phyloP scores from a whole-genome alignment of 2,888 invertebrate genomes.

The Yponomeuta malinellus region DNA sequence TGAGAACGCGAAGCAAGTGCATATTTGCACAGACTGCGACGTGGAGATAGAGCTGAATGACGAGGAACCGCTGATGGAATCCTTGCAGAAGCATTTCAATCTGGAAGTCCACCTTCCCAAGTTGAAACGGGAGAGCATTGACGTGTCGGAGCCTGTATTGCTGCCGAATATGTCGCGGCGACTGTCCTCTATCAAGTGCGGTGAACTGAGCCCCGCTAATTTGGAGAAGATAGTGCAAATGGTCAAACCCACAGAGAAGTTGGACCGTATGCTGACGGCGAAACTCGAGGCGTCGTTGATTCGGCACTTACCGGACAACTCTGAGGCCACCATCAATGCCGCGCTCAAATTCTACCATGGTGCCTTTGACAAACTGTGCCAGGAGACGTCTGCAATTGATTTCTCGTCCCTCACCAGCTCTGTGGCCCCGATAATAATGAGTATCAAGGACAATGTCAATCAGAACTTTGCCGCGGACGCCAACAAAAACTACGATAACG shows the following conservation, averaged over 20 bases:
- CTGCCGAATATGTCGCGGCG: slow-evolving; percentile 64
- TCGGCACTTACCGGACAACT: slow-evolving; percentile 58
- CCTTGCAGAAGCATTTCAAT: slow-evolving; percentile 60
- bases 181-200: slow-evolving; percentile 54
- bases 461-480: slow-evolving; percentile 62
- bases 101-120: slow-evolving; percentile 51
- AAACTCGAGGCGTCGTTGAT: slow-evolving; percentile 52
- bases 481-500: slow-evolving; percentile 61
- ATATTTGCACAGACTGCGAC: slow-evolving; percentile 65
- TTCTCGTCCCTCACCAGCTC: slow-evolving; percentile 56
- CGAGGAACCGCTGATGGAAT: slow-evolving; percentile 64
- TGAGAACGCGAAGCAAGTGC: slow-evolving; percentile 59
- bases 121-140: slow-evolving; percentile 60
- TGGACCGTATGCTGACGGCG: slow-evolving; percentile 48
- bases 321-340: slow-evolving; percentile 57
- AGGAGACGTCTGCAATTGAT: slow-evolving; percentile 47
- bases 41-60: slow-evolving; percentile 63
- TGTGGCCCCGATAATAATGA: slow-evolving; percentile 69
- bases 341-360: slow-evolving; percentile 58
- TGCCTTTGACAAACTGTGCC: slow-evolving; percentile 48
- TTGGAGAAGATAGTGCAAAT: slow-evolving; percentile 42
- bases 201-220: slow-evolving; percentile 45
- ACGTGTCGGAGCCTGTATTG: slow-evolving; percentile 59
- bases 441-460: slow-evolving; percentile 67
- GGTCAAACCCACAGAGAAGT: slow-evolving; percentile 48